Evolutionary conservation across 1,140 invertebrate genomes (phyloP), one percentile per base, ranked within the genome.

Genomic region (Euschistus heros): DNA sequence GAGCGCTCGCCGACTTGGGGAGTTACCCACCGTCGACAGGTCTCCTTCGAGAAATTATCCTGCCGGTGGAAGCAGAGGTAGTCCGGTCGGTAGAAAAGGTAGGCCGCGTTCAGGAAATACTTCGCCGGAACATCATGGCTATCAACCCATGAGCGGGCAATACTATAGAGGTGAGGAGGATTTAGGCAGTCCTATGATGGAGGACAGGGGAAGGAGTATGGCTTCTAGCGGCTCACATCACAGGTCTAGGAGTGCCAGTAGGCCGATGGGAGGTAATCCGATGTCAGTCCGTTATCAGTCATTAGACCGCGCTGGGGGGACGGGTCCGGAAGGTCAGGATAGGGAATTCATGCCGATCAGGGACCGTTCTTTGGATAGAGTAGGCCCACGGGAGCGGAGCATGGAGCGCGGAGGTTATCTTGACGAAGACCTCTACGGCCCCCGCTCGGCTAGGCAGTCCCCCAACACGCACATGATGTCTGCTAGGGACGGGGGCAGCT

Each of bases 1-100:
- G 68, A 81, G 82, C 75, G 77, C 79, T 70, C 79, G 85, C 73
- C 77, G 82, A 64, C 75, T 83, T 63, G 82, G 80, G 71, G 83
- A 85, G 75, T 79, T 91, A 75, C 88, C 88, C 72, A 89, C 88
- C 72, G 88, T 90, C 73, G 88, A 91, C 82, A 84, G 88, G 70
- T 89, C 87, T 74, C 89, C 89, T 71, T 87, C 85, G 70, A 77
- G 85, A 70, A 82, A 81, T 74, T 86, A 86, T 76, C 84, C 83
- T 70, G 82, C 80, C 73, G 80, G 26, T 44, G 64, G 50, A 15
- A 69, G 78, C 68, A 74, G 78, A 8, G 80, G 80, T 69, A 84
- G 80, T 77, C 83, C 84, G 66, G 70, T 80, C 72, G 80, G 75
- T 75, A 70, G 77, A 77, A 26, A 82, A 80, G 71, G 69, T 69